Evolutionary conservation across 2,113 vertebrate genomes (phyloP).

Genomic region (Trinectes maculatus): DNA sequence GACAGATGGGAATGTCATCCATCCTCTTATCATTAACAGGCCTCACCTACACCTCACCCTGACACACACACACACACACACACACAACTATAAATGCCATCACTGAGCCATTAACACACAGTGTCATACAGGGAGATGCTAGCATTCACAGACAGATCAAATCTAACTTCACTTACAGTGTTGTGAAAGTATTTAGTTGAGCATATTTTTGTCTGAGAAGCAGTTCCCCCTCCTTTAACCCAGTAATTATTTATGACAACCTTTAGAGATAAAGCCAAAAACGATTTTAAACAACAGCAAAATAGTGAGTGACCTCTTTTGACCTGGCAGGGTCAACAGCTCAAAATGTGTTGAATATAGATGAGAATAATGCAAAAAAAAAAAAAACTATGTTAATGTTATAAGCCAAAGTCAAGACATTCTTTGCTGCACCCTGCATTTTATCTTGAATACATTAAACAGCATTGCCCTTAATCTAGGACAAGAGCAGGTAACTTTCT

Average conservation of each 20-base stretch:
- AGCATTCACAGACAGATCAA: slow-evolving; percentile 22
- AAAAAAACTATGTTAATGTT: background rate
- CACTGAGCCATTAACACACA: slow-evolving; percentile 49
- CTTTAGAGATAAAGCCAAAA: background rate
- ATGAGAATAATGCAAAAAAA: slow-evolving; percentile 1
- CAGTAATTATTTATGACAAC: background rate
- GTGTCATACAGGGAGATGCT: slow-evolving; percentile 22
- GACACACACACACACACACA: slow-evolving; percentile 68
- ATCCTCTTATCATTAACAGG: slow-evolving; percentile 75
- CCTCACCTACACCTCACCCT: slow-evolving; percentile 70
- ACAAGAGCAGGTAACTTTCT: slow-evolving; percentile 33
- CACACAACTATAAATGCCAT: slow-evolving; percentile 56
- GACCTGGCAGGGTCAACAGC: background rate
- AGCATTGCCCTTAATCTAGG: slow-evolving; percentile 22
- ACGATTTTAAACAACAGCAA: background rate
- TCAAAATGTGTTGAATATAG: background rate
- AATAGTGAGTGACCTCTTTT: background rate
- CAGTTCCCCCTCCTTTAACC: background rate
- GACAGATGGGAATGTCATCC: slow-evolving; percentile 78
- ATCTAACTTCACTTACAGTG: slow-evolving; percentile 1
- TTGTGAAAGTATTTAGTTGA: background rate
- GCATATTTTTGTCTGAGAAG: slow-evolving; percentile 2
- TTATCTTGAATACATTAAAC: slow-evolving; percentile 12
- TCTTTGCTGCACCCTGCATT: background rate
- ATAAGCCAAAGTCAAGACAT: background rate